Base-by-base conservation (phyloP, 2,888 invertebrate genomes). In the Ditylenchus weischeri region DNA sequence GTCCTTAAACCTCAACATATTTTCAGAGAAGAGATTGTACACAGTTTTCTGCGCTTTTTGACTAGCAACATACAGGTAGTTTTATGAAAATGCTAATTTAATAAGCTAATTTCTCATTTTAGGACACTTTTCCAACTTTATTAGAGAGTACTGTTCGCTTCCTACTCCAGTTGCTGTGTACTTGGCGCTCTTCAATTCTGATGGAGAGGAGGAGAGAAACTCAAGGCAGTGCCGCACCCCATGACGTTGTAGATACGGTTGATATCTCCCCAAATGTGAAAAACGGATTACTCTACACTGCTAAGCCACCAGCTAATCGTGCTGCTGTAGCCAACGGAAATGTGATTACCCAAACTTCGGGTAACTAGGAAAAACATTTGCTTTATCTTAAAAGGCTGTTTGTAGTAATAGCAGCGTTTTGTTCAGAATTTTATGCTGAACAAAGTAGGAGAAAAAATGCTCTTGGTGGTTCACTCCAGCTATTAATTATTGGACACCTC, bases 81-180 rank as follows among this genome's bases (percentile, higher is more conserved):
- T n/a, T 13, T 23, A 8, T 35, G 1, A 19, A 66, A 48, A 67
- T 23, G 23, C n/a, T 48, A 49, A 0, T 43, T 58, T 60, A 10
- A 23, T 43, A 65, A 7, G 10, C n/a, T 18, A 13, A 21, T 2
- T 21, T 21, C 18, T 0, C 95, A 85, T 91, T 96, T 49, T 85
- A 89, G 84, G 94, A 94, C 83, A 91, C 91, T 0, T 90, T 90
- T 63, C 90, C 91, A 0, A 90, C 90, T 80, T 87, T 96, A 61
- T 88, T 98, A 62, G 98, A 99, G 84, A 92, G 92, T 80, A 91
- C 93, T 10, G 88, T 95, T 19, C 88, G 94, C 57, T 91, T 96
- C 89, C 85, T 98, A 68, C 87, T 93, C 49, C 93, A 94, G 81
- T 87, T 98, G 68, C 85, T 98, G 62, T 91, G 91, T 4, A 90